A percentile compares a stretch with the other conserved stretches of the same genome.
Conservation (phyloP, 2,888 invertebrate genomes). For the Stramonita haemastoma region DNA sequence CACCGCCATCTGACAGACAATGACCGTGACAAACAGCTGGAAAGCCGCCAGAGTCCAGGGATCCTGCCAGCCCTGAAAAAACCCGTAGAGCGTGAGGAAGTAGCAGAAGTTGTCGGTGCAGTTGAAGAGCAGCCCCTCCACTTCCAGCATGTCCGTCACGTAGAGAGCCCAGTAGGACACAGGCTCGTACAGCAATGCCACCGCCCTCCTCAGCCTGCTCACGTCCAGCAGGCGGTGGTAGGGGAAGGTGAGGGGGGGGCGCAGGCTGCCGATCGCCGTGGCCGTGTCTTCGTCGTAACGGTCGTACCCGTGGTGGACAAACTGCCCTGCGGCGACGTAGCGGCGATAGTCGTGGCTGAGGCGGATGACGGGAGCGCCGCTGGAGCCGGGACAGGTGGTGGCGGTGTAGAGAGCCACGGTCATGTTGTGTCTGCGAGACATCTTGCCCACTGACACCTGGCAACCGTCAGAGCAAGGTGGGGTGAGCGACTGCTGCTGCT, state of each 20-base stretch:
- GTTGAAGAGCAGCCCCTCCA: slow-evolving; percentile 37
- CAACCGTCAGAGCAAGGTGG: too few species aligned
- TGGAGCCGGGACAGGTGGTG: slow-evolving; percentile 48
- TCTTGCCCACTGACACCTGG: slow-evolving; percentile 30
- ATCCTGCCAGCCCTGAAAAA: slow-evolving; percentile 35
- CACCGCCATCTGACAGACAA: background rate
- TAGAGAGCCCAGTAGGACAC: slow-evolving; percentile 46
- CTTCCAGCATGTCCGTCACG: slow-evolving; percentile 36
- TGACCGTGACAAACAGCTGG: background rate
- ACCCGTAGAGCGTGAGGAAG: slow-evolving; percentile 37
- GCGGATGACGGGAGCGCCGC: slow-evolving; percentile 48
- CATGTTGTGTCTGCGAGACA: slow-evolving; percentile 35
- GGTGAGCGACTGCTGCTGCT: too few species aligned
- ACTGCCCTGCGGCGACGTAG: slow-evolving; percentile 46
- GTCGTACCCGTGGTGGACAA: slow-evolving; percentile 46
- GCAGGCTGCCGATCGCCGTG: slow-evolving; percentile 42
- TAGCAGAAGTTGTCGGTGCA: slow-evolving; percentile 40
- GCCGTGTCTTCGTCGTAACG: background rate
- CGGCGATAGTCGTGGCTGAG: slow-evolving; percentile 35
- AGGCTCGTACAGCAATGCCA: slow-evolving; percentile 45
- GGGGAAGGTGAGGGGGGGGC: slow-evolving; percentile 44
- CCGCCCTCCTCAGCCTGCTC: slow-evolving; percentile 11
- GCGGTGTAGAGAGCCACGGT: slow-evolving; percentile 37
- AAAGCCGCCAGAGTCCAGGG: slow-evolving; percentile 2
- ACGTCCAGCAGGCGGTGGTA: slow-evolving; percentile 38